Evolutionary conservation across 2,797 vertebrate genomes (phyloP).

Genomic region (Rhynchotus rufescens): DNA sequence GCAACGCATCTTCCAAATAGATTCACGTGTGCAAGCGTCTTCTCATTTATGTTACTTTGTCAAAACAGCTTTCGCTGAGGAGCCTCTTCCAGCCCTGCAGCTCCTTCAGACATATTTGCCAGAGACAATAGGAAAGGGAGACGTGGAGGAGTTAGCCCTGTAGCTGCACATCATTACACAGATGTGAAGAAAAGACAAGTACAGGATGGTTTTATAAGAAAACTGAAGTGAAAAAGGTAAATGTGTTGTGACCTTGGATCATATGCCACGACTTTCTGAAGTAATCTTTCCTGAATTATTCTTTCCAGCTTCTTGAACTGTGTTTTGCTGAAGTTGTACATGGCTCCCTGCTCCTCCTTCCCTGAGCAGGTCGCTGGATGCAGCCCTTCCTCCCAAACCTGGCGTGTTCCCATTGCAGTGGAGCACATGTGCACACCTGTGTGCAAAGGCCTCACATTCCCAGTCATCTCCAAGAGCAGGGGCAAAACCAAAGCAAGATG

Average conservation of each 20-base stretch:
- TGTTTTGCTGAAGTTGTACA: not conserved
- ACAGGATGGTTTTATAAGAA: slow-evolving; percentile 53
- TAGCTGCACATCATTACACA: slow-evolving; percentile 67
- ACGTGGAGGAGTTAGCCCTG: slow-evolving; percentile 60
- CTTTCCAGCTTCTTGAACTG: slow-evolving; percentile 27
- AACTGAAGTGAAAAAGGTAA: slow-evolving; percentile 72
- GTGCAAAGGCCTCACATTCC: not conserved
- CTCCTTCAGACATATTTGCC: slow-evolving; percentile 56
- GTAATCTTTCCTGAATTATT: slow-evolving; percentile 58
- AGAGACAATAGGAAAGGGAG: slow-evolving; percentile 63
- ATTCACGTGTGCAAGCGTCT: slow-evolving; percentile 32
- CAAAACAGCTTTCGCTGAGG: slow-evolving; percentile 64
- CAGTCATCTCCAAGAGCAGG: not conserved
- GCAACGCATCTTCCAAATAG: slow-evolving; percentile 8
- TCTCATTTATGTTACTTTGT: slow-evolving; percentile 64
- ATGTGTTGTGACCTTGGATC: slow-evolving; percentile 66
- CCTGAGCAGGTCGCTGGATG: not conserved
- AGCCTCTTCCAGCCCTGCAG: slow-evolving; percentile 61
- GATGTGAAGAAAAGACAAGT: slow-evolving; percentile 63
- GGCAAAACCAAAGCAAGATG: not conserved
- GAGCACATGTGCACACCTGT: rapidly evolving
- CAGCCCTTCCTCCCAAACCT: not conserved
- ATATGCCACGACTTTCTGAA: slow-evolving; percentile 40
- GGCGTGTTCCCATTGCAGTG: not conserved
- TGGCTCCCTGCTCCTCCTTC: not conserved